Base-by-base conservation (phyloP, 2,113 vertebrate species). In the Lates calcarifer region DNA sequence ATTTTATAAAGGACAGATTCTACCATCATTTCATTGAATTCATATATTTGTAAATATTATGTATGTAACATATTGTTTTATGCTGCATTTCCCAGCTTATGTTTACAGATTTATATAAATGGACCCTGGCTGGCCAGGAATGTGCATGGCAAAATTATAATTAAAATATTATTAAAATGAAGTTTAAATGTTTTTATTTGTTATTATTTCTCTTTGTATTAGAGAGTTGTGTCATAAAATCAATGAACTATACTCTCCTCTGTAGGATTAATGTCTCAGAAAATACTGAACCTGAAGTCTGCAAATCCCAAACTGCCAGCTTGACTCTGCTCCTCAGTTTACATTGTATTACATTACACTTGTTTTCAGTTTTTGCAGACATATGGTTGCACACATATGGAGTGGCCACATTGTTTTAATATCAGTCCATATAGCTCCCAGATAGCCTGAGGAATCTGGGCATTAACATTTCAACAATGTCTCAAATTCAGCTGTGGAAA, bases 121-220 rank as follows among this genome's bases (percentile, higher is more conserved):
- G 84, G 83, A 92, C 91, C 95, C 97, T 99, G 96, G 96, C 97
- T 95, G 97, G 97, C 96, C 97, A 96, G 97, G 97, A 74, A 41
- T 69, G 49, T 76, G 80, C 87, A 90, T 87, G 82, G 63, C 68
- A 78, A 35, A 90, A 84, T 77, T 55, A 53, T 49, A 70, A 90
- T 79, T 73, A 81, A 90, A 91, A 79, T 13, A 75, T 22, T 79
- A n/a, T 66, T 6, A 47, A 26, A 35, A 82, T 29, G 64, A 68
- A 84, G 74, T 68, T 57, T 76, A 90, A 85, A 84, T 89, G 86
- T 77, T 90, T 90, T 87, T 58, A 79, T 10, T 47, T 41, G 35
- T 45, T 79, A 17, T 67, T 17, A 41, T 73, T 58, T 80, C 4
- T 80, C 1, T 13, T 56, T 29, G 2, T 39, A 35, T 64, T 35